Conservation (phyloP, 2,797 vertebrate species). For the Vultur gryphus region DNA sequence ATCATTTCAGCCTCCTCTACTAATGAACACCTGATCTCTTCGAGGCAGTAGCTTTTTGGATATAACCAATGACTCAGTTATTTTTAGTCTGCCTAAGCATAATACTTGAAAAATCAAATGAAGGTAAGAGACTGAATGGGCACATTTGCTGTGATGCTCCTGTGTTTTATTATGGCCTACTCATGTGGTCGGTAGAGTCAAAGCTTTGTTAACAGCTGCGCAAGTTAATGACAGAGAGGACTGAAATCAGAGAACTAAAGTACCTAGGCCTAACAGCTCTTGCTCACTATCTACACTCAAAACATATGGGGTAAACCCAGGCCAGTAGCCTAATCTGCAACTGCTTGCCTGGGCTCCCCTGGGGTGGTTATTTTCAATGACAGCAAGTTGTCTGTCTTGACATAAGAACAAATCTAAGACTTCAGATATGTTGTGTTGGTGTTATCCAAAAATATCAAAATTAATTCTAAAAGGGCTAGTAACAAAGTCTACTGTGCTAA, state of each 20-base stretch:
- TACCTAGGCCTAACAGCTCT: too few species aligned
- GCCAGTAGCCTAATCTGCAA: background rate
- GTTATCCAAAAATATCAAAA: background rate
- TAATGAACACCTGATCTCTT: background rate
- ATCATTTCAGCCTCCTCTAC: background rate
- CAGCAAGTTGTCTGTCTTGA: background rate
- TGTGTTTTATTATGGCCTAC: background rate
- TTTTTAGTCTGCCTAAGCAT: background rate
- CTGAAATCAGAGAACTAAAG: background rate
- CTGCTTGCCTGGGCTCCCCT: background rate
- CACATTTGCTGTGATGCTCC: background rate
- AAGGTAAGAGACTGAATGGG: background rate
- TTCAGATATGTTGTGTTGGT: background rate
- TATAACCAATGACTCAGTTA: background rate
- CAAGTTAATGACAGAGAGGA: background rate
- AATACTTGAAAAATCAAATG: background rate
- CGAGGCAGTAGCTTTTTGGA: background rate
- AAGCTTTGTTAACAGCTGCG: background rate
- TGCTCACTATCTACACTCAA: fast-evolving
- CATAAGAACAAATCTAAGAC: background rate
- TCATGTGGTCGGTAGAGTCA: fast-evolving
- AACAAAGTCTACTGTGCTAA: background rate
- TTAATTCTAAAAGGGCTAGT: background rate
- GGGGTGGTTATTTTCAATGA: background rate
- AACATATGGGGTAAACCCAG: fast-evolving